phyloP scores from a whole-genome alignment of 2,797 vertebrate species.

The Lepidocolaptes lacrymiger region DNA sequence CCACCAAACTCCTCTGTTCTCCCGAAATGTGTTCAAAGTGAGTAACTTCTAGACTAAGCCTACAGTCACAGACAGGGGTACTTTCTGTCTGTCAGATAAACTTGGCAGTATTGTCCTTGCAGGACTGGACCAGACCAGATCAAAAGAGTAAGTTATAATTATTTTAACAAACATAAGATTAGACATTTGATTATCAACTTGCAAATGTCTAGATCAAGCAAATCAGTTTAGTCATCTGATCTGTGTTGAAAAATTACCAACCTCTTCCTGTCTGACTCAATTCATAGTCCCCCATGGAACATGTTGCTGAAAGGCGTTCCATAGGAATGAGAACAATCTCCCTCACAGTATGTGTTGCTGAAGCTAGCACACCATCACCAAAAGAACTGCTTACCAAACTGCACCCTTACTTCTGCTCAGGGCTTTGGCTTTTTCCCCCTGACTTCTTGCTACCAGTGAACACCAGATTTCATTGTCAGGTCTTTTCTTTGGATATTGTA shows the following conservation, averaged over 20 bases:
- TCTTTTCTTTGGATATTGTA: not conserved
- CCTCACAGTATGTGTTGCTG: not conserved
- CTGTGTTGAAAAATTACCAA: not conserved
- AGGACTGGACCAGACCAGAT: not conserved
- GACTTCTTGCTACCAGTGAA: not conserved
- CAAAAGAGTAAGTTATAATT: not conserved
- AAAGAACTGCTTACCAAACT: not conserved
- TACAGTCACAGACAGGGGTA: not conserved
- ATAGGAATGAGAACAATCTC: not conserved
- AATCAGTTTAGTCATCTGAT: not conserved
- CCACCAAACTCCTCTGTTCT: not conserved
- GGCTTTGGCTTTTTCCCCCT: not conserved
- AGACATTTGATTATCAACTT: not conserved
- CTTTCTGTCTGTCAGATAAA: not conserved
- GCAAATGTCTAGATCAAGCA: not conserved
- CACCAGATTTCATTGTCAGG: not conserved
- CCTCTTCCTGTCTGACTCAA: not conserved
- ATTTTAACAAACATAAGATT: not conserved
- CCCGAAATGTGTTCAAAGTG: not conserved
- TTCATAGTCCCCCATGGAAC: fast-evolving
- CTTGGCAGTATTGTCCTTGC: not conserved
- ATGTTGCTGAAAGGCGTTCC: not conserved
- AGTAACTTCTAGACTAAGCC: not conserved
- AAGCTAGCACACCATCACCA: not conserved
- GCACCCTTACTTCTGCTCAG: not conserved